Base-by-base conservation (phyloP, 2,797 vertebrate species). In the Periparus ater region DNA sequence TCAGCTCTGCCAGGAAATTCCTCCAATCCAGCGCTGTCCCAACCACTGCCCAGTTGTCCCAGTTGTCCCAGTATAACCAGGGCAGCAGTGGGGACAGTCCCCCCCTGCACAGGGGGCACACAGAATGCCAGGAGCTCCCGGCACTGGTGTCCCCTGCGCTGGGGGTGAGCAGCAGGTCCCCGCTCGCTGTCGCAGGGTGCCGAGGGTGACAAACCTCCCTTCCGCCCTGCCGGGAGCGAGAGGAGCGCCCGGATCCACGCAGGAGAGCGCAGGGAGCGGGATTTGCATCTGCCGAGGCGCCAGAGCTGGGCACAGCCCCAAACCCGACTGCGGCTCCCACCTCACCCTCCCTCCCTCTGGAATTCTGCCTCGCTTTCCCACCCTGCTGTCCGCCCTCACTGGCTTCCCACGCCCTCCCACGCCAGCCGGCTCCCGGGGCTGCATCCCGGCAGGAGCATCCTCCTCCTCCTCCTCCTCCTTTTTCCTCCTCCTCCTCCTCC, bases 1-100 rank as follows among this genome's bases (percentile, higher is more conserved):
- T 72, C 18, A 0, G 30, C n/a, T 53, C 48, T 77, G 19, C 1
- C 0, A 22, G 20, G 27, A 25, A 8, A 7, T 7, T 57, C 66
- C 62, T 15, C 10, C 32, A 19, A 26, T 7, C 32, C 45, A 25
- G 0, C 0, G 0, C 45, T 44, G 19, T 21, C 66, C 53, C 74
- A 34, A 7, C 1, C 8, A 0, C 47, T 17, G 38, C 60, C 60
- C 27, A 20, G 60, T 7, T 12, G 14, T 38, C 60, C 60, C 27
- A 29, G 60, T 7, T 12, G 14, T 54, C 65, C 72, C 73, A 47
- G 29, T 27, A 18, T 7, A 14, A n/a, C 13, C 44, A 16, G 32
- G 4, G 6, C 21, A 21, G 68, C 25, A 25, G 26, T 12, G 27
- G 61, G 66, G n/a, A 70, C 11, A 48, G 27, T 48, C 13, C n/a